Conservation (phyloP, 2,888 invertebrate species). For the Girardia tigrina region DNA sequence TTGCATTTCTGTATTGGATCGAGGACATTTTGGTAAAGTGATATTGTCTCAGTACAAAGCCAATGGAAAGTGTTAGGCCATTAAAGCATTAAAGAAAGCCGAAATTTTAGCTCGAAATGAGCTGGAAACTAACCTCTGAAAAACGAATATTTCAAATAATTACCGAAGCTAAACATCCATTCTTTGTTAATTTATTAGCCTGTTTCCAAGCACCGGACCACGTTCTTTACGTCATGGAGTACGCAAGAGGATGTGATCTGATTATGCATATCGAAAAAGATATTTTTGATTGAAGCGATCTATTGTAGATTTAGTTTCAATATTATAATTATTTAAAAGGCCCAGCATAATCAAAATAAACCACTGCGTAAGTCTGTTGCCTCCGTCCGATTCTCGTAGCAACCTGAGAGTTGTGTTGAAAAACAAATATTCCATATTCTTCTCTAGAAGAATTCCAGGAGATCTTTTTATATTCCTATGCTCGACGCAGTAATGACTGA, state of each 20-base stretch:
- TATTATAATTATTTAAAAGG: no score
- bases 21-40: slow-evolving; percentile 95
- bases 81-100: slow-evolving; percentile 96
- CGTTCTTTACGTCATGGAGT: slow-evolving; percentile 98
- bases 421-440: no score
- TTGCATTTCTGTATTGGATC: slow-evolving; percentile 81
- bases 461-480: no score
- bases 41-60: slow-evolving; percentile 81
- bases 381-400: no score
- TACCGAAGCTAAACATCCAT: slow-evolving; percentile 88
- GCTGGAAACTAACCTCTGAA: slow-evolving; percentile 89
- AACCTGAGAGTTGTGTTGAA: no score
- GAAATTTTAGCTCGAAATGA: slow-evolving; percentile 96
- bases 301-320: no score
- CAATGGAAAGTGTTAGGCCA: slow-evolving; percentile 87
- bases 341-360: no score
- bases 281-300: slow-evolving; percentile 84
- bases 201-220: slow-evolving; percentile 96
- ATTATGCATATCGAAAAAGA: slow-evolving; percentile 99
- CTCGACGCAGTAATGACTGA: no score
- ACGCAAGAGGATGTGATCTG: slow-evolving; percentile 92
- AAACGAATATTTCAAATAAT: slow-evolving; percentile 94
- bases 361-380: no score
- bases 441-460: no score
- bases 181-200: slow-evolving; percentile 92